A percentile compares a stretch with the other conserved stretches of the same genome.
phyloP scores from a whole-genome alignment of 2,797 vertebrate genomes.

The Neomorphus geoffroyi region DNA sequence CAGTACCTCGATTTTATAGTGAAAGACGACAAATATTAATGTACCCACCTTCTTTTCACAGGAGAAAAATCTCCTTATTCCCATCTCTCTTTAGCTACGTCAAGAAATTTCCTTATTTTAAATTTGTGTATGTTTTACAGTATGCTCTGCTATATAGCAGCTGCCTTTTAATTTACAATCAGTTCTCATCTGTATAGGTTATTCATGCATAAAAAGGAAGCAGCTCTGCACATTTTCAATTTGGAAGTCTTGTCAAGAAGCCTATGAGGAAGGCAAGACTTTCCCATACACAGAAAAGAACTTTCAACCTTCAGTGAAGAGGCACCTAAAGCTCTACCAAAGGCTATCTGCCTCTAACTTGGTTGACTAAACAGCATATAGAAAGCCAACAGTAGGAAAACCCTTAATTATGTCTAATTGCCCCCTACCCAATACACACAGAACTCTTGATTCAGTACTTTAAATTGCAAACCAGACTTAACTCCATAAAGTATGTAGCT shows the following conservation, averaged over 20 bases:
- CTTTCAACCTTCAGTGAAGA: neutral
- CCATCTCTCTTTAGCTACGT: neutral
- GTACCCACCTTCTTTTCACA: neutral
- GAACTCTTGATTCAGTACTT: neutral
- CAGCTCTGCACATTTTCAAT: neutral
- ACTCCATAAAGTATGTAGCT: neutral
- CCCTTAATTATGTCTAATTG: neutral
- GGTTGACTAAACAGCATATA: neutral
- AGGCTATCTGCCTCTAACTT: neutral
- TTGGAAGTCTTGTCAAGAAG: neutral
- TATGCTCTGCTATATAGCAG: neutral
- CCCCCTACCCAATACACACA: neutral
- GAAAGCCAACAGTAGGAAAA: conserved; percentile 4
- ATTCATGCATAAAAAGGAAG: neutral
- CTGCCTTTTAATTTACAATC: neutral
- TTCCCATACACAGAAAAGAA: neutral
- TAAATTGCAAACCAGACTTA: neutral
- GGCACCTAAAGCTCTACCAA: neutral
- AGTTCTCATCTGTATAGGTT: neutral
- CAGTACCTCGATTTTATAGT: neutral
- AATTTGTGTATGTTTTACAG: neutral
- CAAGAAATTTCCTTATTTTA: neutral
- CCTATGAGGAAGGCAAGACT: neutral
- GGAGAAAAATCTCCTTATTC: neutral
- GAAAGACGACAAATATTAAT: neutral